These are phyloP conservation scores for Pseudococcus longispinus DNA, from an alignment of 2,888 invertebrate genomes.

Conservation along the genomic window DNA sequence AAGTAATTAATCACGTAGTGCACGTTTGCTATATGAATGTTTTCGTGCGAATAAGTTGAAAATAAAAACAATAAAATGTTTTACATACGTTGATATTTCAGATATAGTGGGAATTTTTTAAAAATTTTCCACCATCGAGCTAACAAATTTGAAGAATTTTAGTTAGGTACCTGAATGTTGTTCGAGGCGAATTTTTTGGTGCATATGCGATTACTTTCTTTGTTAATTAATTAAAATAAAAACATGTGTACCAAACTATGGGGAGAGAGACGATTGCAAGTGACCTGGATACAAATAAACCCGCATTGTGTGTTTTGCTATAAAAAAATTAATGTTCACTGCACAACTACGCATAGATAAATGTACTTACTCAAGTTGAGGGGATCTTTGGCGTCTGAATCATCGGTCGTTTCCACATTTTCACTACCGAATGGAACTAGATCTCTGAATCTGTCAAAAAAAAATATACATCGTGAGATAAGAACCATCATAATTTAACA, in stretches of 20 bases:
- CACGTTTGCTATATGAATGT: not conserved
- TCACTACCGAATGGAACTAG: slow-evolving; percentile 30
- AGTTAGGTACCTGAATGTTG: not conserved
- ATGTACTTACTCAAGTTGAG: not conserved
- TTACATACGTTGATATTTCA: not conserved
- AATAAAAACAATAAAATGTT: not conserved
- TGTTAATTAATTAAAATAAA: not conserved
- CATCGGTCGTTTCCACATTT: not conserved
- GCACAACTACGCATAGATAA: not conserved
- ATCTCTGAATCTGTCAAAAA: slow-evolving; percentile 49
- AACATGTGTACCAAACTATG: not conserved
- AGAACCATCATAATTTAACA: not conserved
- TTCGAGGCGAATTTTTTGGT: not conserved
- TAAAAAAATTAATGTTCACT: not conserved
- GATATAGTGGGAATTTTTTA: not conserved
- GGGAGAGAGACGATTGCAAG: not conserved
- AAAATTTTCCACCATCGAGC: not conserved
- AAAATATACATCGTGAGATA: not conserved
- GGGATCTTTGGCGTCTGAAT: not conserved
- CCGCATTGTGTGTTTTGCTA: not conserved
- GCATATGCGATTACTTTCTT: not conserved
- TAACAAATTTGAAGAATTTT: not conserved
- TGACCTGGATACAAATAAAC: not conserved
- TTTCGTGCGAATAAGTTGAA: not conserved
- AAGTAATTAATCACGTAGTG: not conserved